Conservation (phyloP, 1,140 invertebrate species). For the Mycetomoellerius zeteki region DNA sequence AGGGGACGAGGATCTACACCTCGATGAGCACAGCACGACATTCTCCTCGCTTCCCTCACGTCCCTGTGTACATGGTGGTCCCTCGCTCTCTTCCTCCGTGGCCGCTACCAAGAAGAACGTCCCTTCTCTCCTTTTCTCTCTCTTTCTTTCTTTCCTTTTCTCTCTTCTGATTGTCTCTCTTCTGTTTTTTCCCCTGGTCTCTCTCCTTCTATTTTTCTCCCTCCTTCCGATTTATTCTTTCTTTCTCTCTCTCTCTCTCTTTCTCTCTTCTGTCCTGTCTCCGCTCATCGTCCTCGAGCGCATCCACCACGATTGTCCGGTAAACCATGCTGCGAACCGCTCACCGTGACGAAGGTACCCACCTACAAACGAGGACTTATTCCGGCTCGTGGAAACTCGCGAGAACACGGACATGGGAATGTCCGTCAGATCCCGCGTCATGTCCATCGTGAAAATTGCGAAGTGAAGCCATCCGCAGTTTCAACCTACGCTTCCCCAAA, state of each 20-base stretch:
- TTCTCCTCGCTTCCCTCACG: constrained; percentile 81
- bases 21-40: constrained; percentile 86
- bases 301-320: constrained; percentile 80
- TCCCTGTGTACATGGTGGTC: constrained; percentile 75
- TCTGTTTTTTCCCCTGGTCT: constrained; percentile 15
- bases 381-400: constrained; percentile 76
- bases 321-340: constrained; percentile 80
- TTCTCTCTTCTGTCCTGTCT: constrained; percentile 71
- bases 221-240: constrained; percentile 4
- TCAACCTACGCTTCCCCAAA: constrained; percentile 13
- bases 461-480: background rate
- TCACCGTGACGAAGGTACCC: constrained; percentile 83
- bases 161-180: background rate
- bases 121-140: constrained; percentile 65
- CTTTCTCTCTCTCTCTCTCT: constrained; percentile 49
- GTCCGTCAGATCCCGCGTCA: constrained; percentile 25
- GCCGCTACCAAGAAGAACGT: constrained; percentile 80
- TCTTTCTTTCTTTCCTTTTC: background rate
- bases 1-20: constrained; percentile 87
- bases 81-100: constrained; percentile 78
- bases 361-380: constrained; percentile 81
- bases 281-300: constrained; percentile 79
- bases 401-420: constrained; percentile 80
- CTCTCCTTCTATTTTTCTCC: constrained; percentile 56
- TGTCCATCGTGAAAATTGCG: constrained; percentile 40